A percentile compares a stretch with the other conserved stretches of the same genome.
phyloP scores from a whole-genome alignment of 2,113 vertebrate species.

The Datnioides undecimradiatus region DNA sequence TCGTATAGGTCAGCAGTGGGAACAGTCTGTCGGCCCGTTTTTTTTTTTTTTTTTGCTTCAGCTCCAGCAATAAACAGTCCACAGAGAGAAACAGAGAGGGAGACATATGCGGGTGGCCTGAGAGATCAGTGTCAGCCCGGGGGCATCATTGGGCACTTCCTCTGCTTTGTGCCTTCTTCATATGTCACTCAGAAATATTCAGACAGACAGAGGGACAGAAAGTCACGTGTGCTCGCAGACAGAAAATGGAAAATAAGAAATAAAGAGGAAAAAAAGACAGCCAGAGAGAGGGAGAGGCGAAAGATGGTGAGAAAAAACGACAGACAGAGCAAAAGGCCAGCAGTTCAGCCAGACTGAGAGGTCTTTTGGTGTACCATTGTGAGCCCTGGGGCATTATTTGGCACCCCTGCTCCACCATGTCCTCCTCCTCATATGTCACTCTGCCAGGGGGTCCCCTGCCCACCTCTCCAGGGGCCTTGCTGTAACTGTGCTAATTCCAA shows the following conservation, averaged over 20 bases:
- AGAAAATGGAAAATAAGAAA: constrained; percentile 55
- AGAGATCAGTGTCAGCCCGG: constrained; percentile 70
- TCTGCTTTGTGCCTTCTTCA: constrained; percentile 70
- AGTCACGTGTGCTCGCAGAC: constrained; percentile 28
- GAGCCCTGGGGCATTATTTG: constrained; percentile 66
- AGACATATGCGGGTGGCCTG: constrained; percentile 54
- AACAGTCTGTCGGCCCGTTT: constrained; percentile 33
- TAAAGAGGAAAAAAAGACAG: constrained; percentile 17
- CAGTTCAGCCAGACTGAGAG: constrained; percentile 43
- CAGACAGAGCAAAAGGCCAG: constrained; percentile 26
- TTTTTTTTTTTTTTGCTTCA: constrained; percentile 31
- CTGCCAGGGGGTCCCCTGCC: constrained; percentile 73
- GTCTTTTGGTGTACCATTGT: constrained; percentile 60
- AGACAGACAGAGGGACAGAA: constrained; percentile 35
- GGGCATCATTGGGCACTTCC: constrained; percentile 73
- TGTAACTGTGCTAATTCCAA: constrained; percentile 66
- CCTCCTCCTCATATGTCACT: constrained; percentile 77
- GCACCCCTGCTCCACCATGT: constrained; percentile 50
- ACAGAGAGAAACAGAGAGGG: constrained; percentile 43
- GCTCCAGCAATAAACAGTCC: constrained; percentile 54
- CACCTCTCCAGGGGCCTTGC: constrained; percentile 63
- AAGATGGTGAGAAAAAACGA: neutral
- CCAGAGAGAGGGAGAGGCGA: neutral
- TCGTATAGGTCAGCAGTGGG: constrained; percentile 23
- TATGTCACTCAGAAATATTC: constrained; percentile 67